Conservation (phyloP, 2,797 vertebrate genomes). For the Sebastes matsubarae region DNA sequence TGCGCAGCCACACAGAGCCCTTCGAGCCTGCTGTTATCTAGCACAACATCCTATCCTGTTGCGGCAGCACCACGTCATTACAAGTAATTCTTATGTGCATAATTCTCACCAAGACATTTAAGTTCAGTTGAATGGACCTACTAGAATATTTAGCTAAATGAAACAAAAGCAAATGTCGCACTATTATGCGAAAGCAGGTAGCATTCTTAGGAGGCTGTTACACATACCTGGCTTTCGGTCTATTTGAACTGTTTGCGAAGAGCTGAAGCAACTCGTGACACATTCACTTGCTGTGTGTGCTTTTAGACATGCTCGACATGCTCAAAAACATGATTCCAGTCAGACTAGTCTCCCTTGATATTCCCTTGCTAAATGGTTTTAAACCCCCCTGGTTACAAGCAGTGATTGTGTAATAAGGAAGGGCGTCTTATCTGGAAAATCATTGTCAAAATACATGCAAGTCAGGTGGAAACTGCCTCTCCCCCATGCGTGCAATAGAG, state of each 20-base stretch:
- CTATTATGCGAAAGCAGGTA: neutral
- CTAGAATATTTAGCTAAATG: neutral
- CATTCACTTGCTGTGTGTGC: neutral
- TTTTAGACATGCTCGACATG: neutral
- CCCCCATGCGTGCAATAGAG: neutral
- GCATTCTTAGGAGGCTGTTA: neutral
- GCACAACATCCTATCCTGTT: conserved; percentile 18
- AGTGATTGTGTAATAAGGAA: neutral
- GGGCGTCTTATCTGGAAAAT: neutral
- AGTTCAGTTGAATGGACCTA: neutral
- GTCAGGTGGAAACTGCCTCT: conserved; percentile 3
- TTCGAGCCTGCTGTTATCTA: conserved; percentile 17
- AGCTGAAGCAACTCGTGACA: neutral
- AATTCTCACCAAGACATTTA: neutral
- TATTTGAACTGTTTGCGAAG: neutral
- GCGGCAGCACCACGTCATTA: neutral
- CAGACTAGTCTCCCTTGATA: neutral
- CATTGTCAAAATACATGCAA: neutral
- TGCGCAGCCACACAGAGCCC: conserved; percentile 48
- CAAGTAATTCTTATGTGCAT: neutral
- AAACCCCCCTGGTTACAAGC: neutral
- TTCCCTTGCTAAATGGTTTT: neutral
- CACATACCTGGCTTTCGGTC: neutral
- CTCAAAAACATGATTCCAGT: neutral
- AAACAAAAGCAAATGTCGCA: neutral